These are phyloP conservation scores for Agrochola macilenta DNA, from an alignment of 2,888 invertebrate genomes.

Conservation along the genomic window DNA sequence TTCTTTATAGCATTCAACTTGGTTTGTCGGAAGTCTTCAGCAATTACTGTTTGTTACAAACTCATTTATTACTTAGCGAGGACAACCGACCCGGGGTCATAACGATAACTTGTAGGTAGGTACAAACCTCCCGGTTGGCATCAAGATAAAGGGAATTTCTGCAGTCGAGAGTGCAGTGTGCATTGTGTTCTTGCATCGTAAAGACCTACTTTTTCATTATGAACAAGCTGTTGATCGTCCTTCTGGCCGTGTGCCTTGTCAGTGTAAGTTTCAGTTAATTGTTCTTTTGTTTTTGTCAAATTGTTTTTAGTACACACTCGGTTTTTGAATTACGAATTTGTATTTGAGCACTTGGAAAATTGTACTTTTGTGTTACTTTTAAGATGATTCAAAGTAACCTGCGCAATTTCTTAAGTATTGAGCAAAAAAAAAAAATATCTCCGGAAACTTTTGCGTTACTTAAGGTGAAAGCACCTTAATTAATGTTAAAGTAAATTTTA, in stretches of 20 bases:
- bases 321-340: background rate
- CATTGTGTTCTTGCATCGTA: constrained; percentile 60
- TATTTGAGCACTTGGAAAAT: background rate
- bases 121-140: constrained; percentile 37
- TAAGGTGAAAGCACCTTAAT: background rate
- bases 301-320: background rate
- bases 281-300: too few relatives aligned
- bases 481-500: background rate
- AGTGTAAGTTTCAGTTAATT: constrained; percentile 52
- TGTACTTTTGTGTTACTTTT: background rate
- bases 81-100: constrained; percentile 34
- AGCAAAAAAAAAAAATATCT: background rate
- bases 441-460: background rate
- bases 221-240: constrained; percentile 80
- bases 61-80: constrained; percentile 30
- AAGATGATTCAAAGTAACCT: background rate
- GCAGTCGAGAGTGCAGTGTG: constrained; percentile 67
- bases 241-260: constrained; percentile 82
- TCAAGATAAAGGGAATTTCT: constrained; percentile 70
- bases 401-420: background rate
- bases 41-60: constrained; percentile 32
- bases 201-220: constrained; percentile 73
- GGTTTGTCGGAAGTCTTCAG: constrained; percentile 12
- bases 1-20: background rate
- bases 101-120: constrained; percentile 21